A percentile compares a stretch with the other conserved stretches of the same genome.
Evolutionary conservation across 2,113 vertebrate genomes (phyloP).

Genomic region (Notothenia coriiceps): DNA sequence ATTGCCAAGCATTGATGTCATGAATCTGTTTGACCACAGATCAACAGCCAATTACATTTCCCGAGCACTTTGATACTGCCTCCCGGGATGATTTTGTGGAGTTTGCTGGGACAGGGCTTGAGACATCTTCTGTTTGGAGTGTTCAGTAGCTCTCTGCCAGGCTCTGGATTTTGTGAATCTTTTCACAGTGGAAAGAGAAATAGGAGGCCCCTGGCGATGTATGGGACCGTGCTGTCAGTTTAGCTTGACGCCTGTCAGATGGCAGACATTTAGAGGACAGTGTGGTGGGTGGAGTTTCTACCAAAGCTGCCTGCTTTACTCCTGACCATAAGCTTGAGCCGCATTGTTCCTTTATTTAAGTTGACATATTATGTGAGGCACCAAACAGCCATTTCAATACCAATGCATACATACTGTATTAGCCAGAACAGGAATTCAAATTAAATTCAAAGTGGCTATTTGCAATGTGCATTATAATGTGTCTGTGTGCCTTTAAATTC

Average conservation of each 20-base stretch:
- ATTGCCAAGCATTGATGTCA: constrained; percentile 6
- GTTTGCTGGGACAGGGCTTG: constrained; percentile 33
- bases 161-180: constrained; percentile 34
- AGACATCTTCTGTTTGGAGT: constrained; percentile 19
- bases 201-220: constrained; percentile 33
- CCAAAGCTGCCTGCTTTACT: neutral
- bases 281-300: neutral
- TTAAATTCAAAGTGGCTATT: neutral
- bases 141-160: constrained; percentile 27
- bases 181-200: constrained; percentile 36
- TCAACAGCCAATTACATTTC: constrained; percentile 15
- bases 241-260: constrained; percentile 53
- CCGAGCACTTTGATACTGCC: constrained; percentile 15
- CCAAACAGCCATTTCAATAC: neutral
- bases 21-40: constrained; percentile 21
- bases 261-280: constrained; percentile 32
- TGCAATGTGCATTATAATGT: neutral
- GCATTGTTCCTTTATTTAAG: neutral
- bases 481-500: neutral
- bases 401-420: neutral
- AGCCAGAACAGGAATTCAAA: neutral
- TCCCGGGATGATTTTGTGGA: constrained; percentile 28
- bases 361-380: neutral
- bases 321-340: neutral
- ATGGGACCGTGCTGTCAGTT: constrained; percentile 45